Percentiles rank a stretch among this genome's conserved stretches.
These are phyloP conservation scores for Ceratosolen solmsi DNA, from an alignment of 1,140 invertebrate species.

Conservation along the genomic window DNA sequence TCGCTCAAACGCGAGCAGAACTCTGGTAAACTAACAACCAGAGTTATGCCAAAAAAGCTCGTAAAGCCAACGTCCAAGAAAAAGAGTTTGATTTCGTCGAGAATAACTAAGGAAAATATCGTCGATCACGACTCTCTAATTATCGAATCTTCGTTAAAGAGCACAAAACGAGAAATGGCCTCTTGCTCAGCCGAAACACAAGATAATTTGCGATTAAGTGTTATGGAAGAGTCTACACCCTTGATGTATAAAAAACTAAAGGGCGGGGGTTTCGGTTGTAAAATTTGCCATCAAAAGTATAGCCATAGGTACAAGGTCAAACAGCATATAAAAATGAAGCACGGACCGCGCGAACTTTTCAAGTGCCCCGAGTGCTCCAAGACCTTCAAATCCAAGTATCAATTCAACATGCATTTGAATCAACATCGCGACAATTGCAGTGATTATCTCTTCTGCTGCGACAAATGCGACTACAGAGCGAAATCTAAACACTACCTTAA, in stretches of 20 bases:
- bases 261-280: constrained; percentile 59
- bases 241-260: constrained; percentile 42
- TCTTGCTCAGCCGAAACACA: not conserved
- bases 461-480: constrained; percentile 58
- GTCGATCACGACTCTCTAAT: not conserved
- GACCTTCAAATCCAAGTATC: constrained; percentile 48
- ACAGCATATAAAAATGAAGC: constrained; percentile 49
- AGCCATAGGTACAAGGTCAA: constrained; percentile 69
- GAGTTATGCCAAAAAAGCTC: not conserved
- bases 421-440: constrained; percentile 30
- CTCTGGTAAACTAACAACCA: not conserved
- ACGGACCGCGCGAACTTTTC: constrained; percentile 41
- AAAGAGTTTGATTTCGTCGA: not conserved
- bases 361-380: constrained; percentile 53
- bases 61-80: not conserved
- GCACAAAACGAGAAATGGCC: not conserved
- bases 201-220: too few relatives aligned
- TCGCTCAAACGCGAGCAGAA: not conserved
- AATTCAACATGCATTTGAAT: constrained; percentile 23
- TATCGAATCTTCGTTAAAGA: not conserved
- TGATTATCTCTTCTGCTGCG: constrained; percentile 54
- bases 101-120: not conserved
- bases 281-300: constrained; percentile 61
- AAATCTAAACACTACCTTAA: constrained; percentile 55
- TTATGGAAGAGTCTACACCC: not conserved